Evolutionary conservation across 1,140 invertebrate genomes (phyloP).

Genomic region (Zophobas morio): DNA sequence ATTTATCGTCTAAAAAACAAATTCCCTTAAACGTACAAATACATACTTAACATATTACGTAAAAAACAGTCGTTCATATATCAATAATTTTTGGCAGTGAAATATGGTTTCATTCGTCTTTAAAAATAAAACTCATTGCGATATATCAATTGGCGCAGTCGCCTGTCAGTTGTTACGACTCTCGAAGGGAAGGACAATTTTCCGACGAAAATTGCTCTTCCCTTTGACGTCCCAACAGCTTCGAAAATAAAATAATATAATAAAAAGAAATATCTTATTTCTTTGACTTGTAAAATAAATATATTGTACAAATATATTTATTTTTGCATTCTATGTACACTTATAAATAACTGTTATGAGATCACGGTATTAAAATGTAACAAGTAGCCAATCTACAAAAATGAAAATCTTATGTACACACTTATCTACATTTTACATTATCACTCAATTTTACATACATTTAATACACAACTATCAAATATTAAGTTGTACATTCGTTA

Average conservation of each 20-base stretch:
- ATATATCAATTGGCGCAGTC: background rate
- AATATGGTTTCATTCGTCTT: conserved; percentile 26
- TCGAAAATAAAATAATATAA: too few species aligned
- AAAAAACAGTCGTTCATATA: conserved; percentile 25
- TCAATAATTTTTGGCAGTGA: conserved; percentile 42
- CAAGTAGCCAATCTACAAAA: conserved; percentile 37
- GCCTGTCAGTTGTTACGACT: too few species aligned
- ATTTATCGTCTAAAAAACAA: conserved; percentile 24
- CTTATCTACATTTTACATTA: conserved; percentile 54
- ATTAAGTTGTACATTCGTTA: conserved; percentile 64
- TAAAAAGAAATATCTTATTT: background rate
- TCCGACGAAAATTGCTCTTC: too few species aligned
- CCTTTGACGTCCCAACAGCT: too few species aligned
- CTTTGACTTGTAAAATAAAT: conserved; percentile 40
- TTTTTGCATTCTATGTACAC: conserved; percentile 25
- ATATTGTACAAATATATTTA: conserved; percentile 45
- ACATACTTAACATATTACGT: conserved; percentile 45
- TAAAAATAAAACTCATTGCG: conserved; percentile 6
- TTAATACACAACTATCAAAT: conserved; percentile 48
- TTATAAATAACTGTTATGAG: conserved; percentile 48
- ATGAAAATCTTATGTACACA: conserved; percentile 39
- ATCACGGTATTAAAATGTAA: conserved; percentile 39
- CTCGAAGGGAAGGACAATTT: too few species aligned
- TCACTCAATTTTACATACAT: conserved; percentile 57
- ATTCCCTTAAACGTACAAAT: conserved; percentile 35